These are phyloP conservation scores for Arctopsyche grandis DNA, from an alignment of 1,140 invertebrate genomes.

Conservation along the genomic window DNA sequence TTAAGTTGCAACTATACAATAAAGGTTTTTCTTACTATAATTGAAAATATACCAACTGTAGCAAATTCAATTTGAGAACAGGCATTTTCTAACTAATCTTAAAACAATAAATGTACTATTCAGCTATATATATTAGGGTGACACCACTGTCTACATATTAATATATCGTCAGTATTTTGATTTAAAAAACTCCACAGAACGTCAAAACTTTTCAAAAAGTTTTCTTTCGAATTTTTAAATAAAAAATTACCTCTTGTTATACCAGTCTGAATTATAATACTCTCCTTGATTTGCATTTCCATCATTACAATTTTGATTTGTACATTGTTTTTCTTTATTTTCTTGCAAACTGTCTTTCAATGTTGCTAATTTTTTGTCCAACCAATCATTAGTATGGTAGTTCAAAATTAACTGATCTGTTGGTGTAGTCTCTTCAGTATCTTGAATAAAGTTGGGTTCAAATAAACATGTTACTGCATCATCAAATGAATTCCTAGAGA, in stretches of 20 bases:
- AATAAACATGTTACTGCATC: slow-evolving; percentile 83
- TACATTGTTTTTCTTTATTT: slow-evolving; percentile 71
- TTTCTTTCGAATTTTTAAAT: no score
- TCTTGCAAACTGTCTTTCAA: slow-evolving; percentile 78
- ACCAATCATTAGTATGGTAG: slow-evolving; percentile 89
- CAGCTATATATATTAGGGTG: no score
- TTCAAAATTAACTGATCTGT: slow-evolving; percentile 88
- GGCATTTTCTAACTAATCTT: no score
- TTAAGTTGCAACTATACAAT: no score
- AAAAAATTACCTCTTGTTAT: slow-evolving; percentile 1
- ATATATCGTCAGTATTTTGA: no score
- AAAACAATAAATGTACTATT: no score
- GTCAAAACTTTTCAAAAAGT: no score
- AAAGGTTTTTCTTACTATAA: no score
- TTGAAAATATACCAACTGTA: no score
- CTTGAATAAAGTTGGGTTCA: slow-evolving; percentile 84
- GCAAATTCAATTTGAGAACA: no score
- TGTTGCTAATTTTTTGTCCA: slow-evolving; percentile 80
- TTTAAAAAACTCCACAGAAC: no score
- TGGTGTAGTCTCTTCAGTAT: slow-evolving; percentile 81
- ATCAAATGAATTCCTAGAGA: slow-evolving; percentile 75
- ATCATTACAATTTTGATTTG: slow-evolving; percentile 56
- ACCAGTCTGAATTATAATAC: slow-evolving; percentile 48
- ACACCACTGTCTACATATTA: no score
- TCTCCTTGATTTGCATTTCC: slow-evolving; percentile 58